Evolutionary conservation across 2,113 vertebrate species (phyloP).

Genomic region (Pomatostomus ruficeps): DNA sequence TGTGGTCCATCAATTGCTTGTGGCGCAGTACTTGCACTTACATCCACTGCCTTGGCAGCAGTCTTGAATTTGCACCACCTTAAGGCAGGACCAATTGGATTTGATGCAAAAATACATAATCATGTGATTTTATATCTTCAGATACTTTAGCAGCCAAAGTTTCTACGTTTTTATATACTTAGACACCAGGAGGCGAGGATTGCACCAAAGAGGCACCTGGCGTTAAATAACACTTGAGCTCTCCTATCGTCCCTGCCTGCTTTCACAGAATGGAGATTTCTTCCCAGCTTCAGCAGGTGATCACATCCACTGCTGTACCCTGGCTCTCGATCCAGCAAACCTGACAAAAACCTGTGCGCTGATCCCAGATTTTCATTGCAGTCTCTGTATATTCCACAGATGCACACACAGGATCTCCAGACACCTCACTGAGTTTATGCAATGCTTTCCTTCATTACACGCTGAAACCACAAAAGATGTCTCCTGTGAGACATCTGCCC

Average conservation of each 20-base stretch:
- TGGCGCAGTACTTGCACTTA: background rate
- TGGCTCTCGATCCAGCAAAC: background rate
- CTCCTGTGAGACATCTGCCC: background rate
- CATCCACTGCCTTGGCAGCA: background rate
- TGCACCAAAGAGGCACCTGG: background rate
- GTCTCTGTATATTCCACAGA: background rate
- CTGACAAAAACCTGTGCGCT: background rate
- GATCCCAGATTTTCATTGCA: background rate
- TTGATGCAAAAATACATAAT: background rate
- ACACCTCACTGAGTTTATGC: background rate
- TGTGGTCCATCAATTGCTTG: background rate
- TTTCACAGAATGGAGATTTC: background rate
- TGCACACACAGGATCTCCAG: background rate
- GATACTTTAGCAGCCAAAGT: background rate
- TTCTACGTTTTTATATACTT: background rate
- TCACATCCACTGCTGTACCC: background rate
- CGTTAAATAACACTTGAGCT: background rate
- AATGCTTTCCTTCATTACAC: background rate
- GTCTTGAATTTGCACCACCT: background rate
- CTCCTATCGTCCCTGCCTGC: background rate
- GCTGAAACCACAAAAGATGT: background rate
- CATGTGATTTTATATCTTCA: background rate
- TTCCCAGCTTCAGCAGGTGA: background rate
- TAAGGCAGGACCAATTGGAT: background rate
- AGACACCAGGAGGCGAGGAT: background rate